Evolutionary conservation across 2,888 invertebrate genomes (phyloP).

Genomic region (Megastigmus dorsalis): DNA sequence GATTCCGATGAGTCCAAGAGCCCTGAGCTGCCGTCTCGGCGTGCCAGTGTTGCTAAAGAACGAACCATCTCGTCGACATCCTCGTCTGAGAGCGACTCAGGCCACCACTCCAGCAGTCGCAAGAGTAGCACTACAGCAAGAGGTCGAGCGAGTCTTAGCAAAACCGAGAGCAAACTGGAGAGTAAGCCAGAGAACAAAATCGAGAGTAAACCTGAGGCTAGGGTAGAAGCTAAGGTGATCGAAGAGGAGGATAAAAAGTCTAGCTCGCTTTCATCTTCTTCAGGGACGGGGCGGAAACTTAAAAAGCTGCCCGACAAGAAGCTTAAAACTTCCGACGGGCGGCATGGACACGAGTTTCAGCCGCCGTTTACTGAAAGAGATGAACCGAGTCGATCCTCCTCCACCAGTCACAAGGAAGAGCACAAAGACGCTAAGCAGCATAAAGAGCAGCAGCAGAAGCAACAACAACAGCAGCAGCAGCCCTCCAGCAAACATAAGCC

Average conservation of each 20-base stretch:
- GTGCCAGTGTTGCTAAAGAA: conserved; percentile 60
- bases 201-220: conserved; percentile 29
- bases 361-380: conserved; percentile 85
- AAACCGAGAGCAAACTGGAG: conserved; percentile 55
- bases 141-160: conserved; percentile 28
- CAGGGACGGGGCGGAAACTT: conserved; percentile 74
- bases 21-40: conserved; percentile 53
- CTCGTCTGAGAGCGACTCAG: conserved; percentile 70
- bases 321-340: conserved; percentile 89
- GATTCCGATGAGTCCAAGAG: conserved; percentile 69
- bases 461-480: conserved; percentile 70
- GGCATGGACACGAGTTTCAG: conserved; percentile 83
- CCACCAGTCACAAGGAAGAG: conserved; percentile 70
- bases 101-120: conserved; percentile 60
- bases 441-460: conserved; percentile 75
- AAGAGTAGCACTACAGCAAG: conserved; percentile 34
- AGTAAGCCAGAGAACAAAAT: conserved; percentile 62
- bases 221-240: conserved; percentile 17
- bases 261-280: conserved; percentile 48
- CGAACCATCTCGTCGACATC: conserved; percentile 65
- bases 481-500: conserved; percentile 55
- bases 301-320: conserved; percentile 86
- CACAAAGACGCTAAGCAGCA: conserved; percentile 73
- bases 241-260: conserved; percentile 52
- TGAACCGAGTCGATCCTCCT: conserved; percentile 76